Evolutionary conservation across 1,140 invertebrate species (phyloP).

Genomic region (Pantala flavescens): DNA sequence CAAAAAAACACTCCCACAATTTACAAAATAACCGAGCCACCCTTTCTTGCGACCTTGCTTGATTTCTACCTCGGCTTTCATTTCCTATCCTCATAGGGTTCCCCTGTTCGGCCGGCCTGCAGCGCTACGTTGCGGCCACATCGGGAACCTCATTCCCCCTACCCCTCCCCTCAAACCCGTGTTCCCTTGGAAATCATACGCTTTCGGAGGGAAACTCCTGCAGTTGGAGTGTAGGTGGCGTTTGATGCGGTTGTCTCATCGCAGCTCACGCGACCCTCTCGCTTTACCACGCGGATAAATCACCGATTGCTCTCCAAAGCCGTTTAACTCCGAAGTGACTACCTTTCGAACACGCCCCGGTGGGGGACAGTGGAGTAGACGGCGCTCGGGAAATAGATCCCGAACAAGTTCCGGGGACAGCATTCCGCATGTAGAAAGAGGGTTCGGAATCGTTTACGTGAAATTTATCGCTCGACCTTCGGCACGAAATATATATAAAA

Average conservation of each 20-base stretch:
- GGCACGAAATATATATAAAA: no score
- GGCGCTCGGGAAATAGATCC: no score
- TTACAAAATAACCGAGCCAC: background rate
- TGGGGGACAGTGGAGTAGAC: no score
- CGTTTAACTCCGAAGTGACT: no score
- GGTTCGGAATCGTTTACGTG: no score
- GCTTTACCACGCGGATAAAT: no score
- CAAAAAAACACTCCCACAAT: background rate
- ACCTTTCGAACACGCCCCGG: no score
- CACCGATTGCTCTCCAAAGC: no score
- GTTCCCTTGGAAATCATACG: background rate
- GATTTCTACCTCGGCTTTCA: background rate
- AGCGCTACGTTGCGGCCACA: background rate
- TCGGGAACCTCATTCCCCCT: background rate
- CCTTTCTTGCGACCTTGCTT: background rate
- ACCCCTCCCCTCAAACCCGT: background rate
- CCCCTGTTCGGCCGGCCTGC: background rate
- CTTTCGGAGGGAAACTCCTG: slow-evolving; percentile 2
- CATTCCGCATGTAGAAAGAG: no score
- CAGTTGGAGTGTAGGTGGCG: background rate
- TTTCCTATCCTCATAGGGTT: background rate
- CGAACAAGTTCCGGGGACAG: no score
- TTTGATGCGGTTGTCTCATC: background rate
- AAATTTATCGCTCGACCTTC: no score
- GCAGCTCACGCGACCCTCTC: no score